Percentiles rank a stretch among this genome's conserved stretches.
phyloP scores from a whole-genome alignment of 2,888 invertebrate species.

The Lordiphosa andalusiaca region DNA sequence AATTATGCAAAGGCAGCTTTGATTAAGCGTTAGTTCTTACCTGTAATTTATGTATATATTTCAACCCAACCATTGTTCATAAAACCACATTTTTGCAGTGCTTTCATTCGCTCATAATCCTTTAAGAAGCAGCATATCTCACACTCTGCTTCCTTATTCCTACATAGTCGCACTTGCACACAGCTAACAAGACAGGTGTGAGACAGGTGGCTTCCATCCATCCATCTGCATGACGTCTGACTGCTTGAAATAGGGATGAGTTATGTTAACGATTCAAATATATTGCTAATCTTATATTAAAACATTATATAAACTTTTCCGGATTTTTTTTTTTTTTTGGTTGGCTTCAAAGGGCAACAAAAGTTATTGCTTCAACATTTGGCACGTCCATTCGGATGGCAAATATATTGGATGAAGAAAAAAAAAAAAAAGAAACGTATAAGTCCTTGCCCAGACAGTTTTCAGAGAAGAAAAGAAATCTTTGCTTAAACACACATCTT shows the following conservation, averaged over 20 bases:
- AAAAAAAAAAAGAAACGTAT: constrained; percentile 6
- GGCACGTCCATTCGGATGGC: constrained; percentile 55
- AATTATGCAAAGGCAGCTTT: too few species aligned
- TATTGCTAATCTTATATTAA: constrained; percentile 42
- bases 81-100: constrained; percentile 22
- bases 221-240: constrained; percentile 4
- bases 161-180: constrained; percentile 1
- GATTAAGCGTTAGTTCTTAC: too few species aligned
- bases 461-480: constrained; percentile 24
- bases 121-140: too few species aligned
- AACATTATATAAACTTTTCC: constrained; percentile 55
- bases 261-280: constrained; percentile 34
- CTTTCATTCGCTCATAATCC: neutral
- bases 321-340: constrained; percentile 15
- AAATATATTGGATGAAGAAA: constrained; percentile 45
- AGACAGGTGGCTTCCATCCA: constrained; percentile 1
- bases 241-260: neutral
- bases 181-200: constrained; percentile 3
- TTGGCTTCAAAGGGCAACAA: constrained; percentile 44
- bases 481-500: constrained; percentile 42
- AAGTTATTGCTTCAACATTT: constrained; percentile 62
- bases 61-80: neutral
- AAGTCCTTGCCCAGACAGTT: constrained; percentile 26
- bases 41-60: too few species aligned
- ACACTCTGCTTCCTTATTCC: neutral